A percentile compares a stretch with the other conserved stretches of the same genome.
Evolutionary conservation across 1,140 invertebrate species (phyloP).

Genomic region (Chlorops oryzae): DNA sequence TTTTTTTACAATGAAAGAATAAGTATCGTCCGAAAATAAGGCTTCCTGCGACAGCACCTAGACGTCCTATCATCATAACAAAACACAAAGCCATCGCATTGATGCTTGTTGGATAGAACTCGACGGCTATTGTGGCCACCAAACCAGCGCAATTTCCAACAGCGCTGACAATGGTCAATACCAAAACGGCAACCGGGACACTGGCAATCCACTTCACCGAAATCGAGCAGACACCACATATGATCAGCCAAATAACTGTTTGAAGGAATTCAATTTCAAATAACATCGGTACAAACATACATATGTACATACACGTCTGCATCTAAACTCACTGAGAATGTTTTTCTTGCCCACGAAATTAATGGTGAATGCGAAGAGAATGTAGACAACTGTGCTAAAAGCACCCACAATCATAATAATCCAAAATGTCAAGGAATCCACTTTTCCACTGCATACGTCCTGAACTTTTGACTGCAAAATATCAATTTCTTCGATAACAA

Average conservation of each 20-base stretch:
- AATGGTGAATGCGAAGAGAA: slow-evolving; percentile 37
- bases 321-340: slow-evolving; percentile 32
- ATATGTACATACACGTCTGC: too few species aligned
- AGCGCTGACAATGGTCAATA: slow-evolving; percentile 34
- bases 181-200: slow-evolving; percentile 25
- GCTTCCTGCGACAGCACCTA: slow-evolving; percentile 46
- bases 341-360: slow-evolving; percentile 35
- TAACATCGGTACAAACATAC: too few species aligned
- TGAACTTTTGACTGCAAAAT: background rate
- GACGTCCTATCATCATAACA: slow-evolving; percentile 48
- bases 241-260: slow-evolving; percentile 32
- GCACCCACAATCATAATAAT: slow-evolving; percentile 37
- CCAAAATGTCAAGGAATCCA: slow-evolving; percentile 21
- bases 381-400: slow-evolving; percentile 29
- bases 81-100: slow-evolving; percentile 50
- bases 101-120: slow-evolving; percentile 47
- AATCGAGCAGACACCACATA: slow-evolving; percentile 23
- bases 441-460: slow-evolving; percentile 11
- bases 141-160: slow-evolving; percentile 45
- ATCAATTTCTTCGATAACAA: slow-evolving; percentile 18
- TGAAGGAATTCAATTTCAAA: too few species aligned
- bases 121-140: slow-evolving; percentile 44
- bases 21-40: slow-evolving; percentile 43
- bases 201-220: slow-evolving; percentile 24
- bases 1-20: slow-evolving; percentile 42